Evolutionary conservation across 2,888 invertebrate genomes (phyloP), one percentile per base, ranked within the genome.

Genomic region (Pasiphila rectangulata): DNA sequence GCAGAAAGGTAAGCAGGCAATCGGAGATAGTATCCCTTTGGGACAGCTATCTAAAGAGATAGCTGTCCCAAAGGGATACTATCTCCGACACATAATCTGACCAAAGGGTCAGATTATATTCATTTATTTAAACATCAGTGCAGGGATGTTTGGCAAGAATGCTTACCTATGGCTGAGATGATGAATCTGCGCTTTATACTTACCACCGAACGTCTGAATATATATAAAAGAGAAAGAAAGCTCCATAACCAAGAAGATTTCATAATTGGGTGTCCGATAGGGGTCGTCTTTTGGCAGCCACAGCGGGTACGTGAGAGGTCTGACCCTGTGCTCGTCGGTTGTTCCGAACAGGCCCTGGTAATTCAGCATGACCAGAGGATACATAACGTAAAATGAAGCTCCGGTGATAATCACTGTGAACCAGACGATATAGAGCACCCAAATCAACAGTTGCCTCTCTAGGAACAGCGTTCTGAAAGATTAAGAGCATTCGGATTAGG

Each of bases 251-350:
- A 82, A 35, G 24, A 83, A 75, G 1, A 77, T 21, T 68, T 84
- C 84, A 46, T 82, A 84, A 43, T 75, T 75, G 0, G 84, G 84
- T 4, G 80, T 71, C 15, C 73, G 63, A 49, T 79, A 75, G 0
- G 79, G 72, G 39, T 83, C 82, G 21, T 79, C 79, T 5, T 69
- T 15, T 0, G 83, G 82, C 1, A 84, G 57, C 82, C 82, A 83
- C 51, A 81, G 49, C 0, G 82, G 79, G 39, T 79, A 82, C 1
- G 71, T 62, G 1, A 84, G 51, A 0, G 83, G 84, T 19, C 81
- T 66, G 1, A 55, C 46, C 7, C 48, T 69, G 42, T 76, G 43
- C 43, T 78, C 82, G 30, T 74, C 63, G 4, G 69, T 63, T 0
- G 73, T 72, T 1, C 59, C 69, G 19, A 83, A 67, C 5, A 82